Evolutionary conservation across 1,140 invertebrate genomes (phyloP).

Genomic region (Leptinotarsa texana): DNA sequence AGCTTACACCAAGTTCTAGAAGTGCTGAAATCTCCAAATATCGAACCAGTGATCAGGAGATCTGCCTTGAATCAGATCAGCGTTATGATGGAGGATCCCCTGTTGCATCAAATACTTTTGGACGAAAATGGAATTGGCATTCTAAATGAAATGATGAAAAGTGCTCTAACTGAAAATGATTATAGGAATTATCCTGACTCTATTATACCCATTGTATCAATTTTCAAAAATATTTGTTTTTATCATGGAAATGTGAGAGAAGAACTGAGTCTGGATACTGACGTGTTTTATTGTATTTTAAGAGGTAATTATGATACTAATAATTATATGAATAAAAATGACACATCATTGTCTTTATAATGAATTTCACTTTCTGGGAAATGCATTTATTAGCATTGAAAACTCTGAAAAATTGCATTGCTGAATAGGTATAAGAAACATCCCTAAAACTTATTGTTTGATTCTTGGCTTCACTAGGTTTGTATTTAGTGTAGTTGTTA

Average conservation of each 20-base stretch:
- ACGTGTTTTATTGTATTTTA: slow-evolving; percentile 61
- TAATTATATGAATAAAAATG: too few relatives aligned
- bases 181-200: slow-evolving; percentile 68
- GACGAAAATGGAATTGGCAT: slow-evolving; percentile 52
- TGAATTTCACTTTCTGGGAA: too few relatives aligned
- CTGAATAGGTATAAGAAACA: too few relatives aligned
- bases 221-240: slow-evolving; percentile 63
- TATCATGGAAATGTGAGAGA: slow-evolving; percentile 58
- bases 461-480: too few relatives aligned
- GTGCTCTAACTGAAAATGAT: slow-evolving; percentile 62
- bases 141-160: slow-evolving; percentile 52
- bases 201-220: slow-evolving; percentile 63
- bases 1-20: slow-evolving; percentile 57
- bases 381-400: too few relatives aligned
- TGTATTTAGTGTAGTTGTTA: too few relatives aligned
- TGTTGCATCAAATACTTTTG: slow-evolving; percentile 60
- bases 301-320: slow-evolving; percentile 57
- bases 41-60: slow-evolving; percentile 62
- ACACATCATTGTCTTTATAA: too few relatives aligned
- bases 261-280: slow-evolving; percentile 58
- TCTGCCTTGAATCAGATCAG: slow-evolving; percentile 64
- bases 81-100: slow-evolving; percentile 62
- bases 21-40: slow-evolving; percentile 51
- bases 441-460: too few relatives aligned
- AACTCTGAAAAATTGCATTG: too few relatives aligned